Conservation (phyloP, 2,797 vertebrate species). For the Poecile montanus region DNA sequence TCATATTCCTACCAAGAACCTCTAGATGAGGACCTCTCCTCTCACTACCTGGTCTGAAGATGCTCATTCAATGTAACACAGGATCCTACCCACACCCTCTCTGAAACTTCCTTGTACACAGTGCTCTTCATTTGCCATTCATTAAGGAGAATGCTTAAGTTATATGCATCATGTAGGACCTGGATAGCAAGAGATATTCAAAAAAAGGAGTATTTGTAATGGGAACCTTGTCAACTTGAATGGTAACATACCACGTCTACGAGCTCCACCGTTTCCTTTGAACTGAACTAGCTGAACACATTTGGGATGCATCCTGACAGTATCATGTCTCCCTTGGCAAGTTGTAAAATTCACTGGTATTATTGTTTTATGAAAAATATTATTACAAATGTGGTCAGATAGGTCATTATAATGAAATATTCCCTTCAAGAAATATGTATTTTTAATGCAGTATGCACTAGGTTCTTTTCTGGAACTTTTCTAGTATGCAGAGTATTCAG, state of each 20-base stretch:
- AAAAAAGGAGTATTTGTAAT: not conserved
- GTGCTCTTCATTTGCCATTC: slow-evolving; percentile 18
- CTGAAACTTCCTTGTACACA: not conserved
- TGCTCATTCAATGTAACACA: not conserved
- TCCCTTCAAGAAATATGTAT: not conserved
- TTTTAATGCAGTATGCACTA: not conserved
- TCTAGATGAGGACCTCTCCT: not conserved
- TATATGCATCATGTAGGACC: not conserved
- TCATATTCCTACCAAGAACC: not conserved
- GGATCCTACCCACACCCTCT: not conserved
- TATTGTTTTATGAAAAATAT: not conserved
- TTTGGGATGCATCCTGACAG: not conserved
- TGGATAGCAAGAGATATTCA: slow-evolving; percentile 26
- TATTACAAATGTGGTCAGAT: not conserved
- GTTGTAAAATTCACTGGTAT: not conserved
- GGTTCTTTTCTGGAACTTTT: not conserved
- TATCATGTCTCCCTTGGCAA: not conserved
- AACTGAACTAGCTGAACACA: not conserved
- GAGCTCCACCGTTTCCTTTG: not conserved
- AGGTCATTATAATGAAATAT: not conserved
- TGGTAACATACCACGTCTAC: slow-evolving; percentile 23
- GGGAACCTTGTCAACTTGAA: slow-evolving; percentile 32
- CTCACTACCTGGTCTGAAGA: not conserved
- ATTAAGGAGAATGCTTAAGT: not conserved
- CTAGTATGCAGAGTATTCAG: not conserved